Percentiles rank a stretch among this genome's conserved stretches.
These are phyloP conservation scores for Lutjanus erythropterus DNA, from an alignment of 2,113 vertebrate species.

Conservation along the genomic window DNA sequence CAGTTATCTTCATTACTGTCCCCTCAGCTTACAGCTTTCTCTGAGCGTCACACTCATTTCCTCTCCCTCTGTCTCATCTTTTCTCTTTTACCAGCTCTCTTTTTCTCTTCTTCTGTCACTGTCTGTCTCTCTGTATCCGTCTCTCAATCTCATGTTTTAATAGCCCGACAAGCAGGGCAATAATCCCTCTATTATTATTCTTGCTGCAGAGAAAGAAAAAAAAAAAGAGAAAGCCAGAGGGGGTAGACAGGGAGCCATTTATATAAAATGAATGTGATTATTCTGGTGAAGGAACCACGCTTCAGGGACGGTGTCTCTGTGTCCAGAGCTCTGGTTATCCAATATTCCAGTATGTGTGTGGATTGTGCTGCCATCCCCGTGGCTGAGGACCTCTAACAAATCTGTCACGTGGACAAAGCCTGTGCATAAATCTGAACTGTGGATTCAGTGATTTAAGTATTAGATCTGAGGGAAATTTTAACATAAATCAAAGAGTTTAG, in stretches of 20 bases:
- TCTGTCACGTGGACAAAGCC: constrained; percentile 1
- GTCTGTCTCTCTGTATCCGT: constrained; percentile 45
- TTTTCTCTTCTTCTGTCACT: background rate
- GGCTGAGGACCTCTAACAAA: constrained; percentile 12
- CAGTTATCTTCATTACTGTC: constrained; percentile 76
- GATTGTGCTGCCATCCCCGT: background rate
- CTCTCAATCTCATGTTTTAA: constrained; percentile 67
- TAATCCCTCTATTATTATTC: constrained; percentile 71
- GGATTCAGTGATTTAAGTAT: background rate
- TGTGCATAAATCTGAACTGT: background rate
- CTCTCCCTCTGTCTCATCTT: constrained; percentile 26
- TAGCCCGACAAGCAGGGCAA: constrained; percentile 65
- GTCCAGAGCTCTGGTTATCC: constrained; percentile 26
- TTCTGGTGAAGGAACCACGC: constrained; percentile 36
- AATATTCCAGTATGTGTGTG: constrained; percentile 31
- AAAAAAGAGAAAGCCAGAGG: constrained; percentile 10
- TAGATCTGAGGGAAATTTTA: background rate
- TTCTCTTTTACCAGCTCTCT: constrained; percentile 29
- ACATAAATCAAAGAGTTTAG: background rate
- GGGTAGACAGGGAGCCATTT: constrained; percentile 54
- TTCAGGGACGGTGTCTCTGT: constrained; percentile 37
- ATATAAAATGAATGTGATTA: constrained; percentile 69
- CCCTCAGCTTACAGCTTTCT: constrained; percentile 45
- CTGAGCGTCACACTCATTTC: constrained; percentile 52
- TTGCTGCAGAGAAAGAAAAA: constrained; percentile 38